Evolutionary conservation across 2,888 invertebrate species (phyloP), one percentile per base, ranked within the genome.

Genomic region (Scaptomyza caliginosa): DNA sequence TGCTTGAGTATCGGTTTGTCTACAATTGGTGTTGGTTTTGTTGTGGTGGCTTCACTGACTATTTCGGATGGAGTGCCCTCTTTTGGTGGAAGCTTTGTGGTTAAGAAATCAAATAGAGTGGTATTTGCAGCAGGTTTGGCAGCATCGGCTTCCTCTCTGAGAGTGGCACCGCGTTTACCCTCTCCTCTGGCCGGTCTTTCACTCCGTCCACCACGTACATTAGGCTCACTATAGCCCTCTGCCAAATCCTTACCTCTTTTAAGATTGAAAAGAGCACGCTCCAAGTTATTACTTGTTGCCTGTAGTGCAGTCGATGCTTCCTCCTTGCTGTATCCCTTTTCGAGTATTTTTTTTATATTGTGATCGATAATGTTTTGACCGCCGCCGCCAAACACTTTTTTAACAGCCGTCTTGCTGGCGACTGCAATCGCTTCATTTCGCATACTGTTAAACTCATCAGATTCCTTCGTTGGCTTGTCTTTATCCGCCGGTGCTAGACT

Each of bases 361-460:
- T 95, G 94, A 92, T 96, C 95, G 42, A 95, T 88, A 65, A 96
- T 92, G 85, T 94, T 93, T 80, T 94, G 94, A 45, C 93, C 93
- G 0, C 94, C 94, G 23, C 94, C 94, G 17, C 94, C 94, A 89
- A 94, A 94, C 1, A 91, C 93, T 90, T 94, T 94, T 77, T 93
- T 94, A 11, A 92, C 92, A 26, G 93, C 93, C 24, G 93, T 92
- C 81, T 95, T 95, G 42, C 96, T 94, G 30, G 96, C 97, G 89
- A 96, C 97, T 11, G 97, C 96, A 82, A 98, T 97, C 0, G 96
- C 97, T 70, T 96, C 97, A 89, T 95, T 95, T 62, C 98, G 93
- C 90, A 96, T 96, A n/a, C 95, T 94, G 88, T 97, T 96, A 92
- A 98, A 98, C 89, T 97, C 97, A 1, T 94, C 94, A 90, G 96